Base-by-base conservation (phyloP, 2,113 vertebrate species). In the Petroica traversi region DNA sequence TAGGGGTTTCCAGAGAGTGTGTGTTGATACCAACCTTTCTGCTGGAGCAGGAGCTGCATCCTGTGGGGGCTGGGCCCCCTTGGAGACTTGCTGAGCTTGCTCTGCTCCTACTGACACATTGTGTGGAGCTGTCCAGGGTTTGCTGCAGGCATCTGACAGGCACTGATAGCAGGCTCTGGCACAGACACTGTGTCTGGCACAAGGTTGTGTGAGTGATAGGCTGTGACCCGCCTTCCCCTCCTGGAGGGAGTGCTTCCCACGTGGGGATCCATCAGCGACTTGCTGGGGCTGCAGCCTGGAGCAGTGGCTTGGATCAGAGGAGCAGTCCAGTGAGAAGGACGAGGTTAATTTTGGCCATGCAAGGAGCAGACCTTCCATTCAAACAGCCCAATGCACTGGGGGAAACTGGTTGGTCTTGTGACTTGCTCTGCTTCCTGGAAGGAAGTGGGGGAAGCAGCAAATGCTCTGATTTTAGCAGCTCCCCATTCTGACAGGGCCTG, bases 91-190 rank as follows among this genome's bases (percentile, higher is more conserved):
- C 93, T 95, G 89, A 95, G 86, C 80, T 89, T 75, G 68, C 64
- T 89, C 55, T 92, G 61, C 86, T 81, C 66, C 46, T 58, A 8
- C 41, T 63, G 83, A 55, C 68, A 75, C 63, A 20, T 63, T 64
- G 46, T 8, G 2, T 19, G 82, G 83, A 88, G 81, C 86, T 74
- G 89, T 81, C 92, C 83, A 83, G 87, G 88, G 57, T 55, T 87
- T 89, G 89, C 92, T 95, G 90, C 74, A 88, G 93, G 71, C 89
- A 51, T 54, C 89, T 94, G 93, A 76, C 85, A 49, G 79, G 85
- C 14, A 18, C 78, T n/a, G 61, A 89, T 82, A 89, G 94, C 89
- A n/a, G 88, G 6, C 66, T 86, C 64, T 51, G 55, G 51, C 1
- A 9, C 49, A 86, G 90, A 43, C 62, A 0, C 67, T 11, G 3